These are phyloP conservation scores for Plagodis dolabraria DNA, from an alignment of 2,888 invertebrate species.

Conservation along the genomic window DNA sequence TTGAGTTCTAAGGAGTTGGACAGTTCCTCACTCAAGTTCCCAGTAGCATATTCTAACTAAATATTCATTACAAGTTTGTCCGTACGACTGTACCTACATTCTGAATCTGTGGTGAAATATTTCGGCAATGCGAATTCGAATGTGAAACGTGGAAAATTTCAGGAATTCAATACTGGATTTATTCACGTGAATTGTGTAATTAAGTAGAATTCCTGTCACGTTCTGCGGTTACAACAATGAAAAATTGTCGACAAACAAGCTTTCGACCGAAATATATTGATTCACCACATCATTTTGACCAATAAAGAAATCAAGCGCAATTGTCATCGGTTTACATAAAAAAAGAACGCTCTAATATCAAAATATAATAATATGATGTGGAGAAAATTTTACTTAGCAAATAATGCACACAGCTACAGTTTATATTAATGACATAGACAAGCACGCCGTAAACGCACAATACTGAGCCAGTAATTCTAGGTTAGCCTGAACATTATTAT, in stretches of 20 bases:
- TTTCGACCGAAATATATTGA: neutral
- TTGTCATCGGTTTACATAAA: too few species aligned
- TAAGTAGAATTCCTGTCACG: conserved; percentile 14
- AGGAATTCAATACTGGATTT: conserved; percentile 10
- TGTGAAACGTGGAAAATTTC: conserved; percentile 6
- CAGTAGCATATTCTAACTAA: conserved; percentile 14
- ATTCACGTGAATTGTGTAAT: conserved; percentile 14
- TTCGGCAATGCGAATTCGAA: conserved; percentile 5
- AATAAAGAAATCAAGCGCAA: too few species aligned
- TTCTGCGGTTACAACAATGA: conserved; percentile 10
- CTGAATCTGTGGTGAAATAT: neutral
- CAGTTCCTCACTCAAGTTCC: conserved; percentile 12
- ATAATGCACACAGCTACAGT: too few species aligned
- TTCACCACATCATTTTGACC: neutral
- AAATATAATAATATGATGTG: too few species aligned
- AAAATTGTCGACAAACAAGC: conserved; percentile 19
- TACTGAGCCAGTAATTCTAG: too few species aligned
- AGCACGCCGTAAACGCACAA: too few species aligned
- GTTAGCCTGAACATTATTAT: too few species aligned
- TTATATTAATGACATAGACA: too few species aligned
- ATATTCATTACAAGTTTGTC: conserved; percentile 4
- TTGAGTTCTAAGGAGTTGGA: conserved; percentile 12
- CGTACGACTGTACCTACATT: neutral
- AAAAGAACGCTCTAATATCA: too few species aligned
- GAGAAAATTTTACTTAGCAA: too few species aligned